phyloP scores from a whole-genome alignment of 2,113 vertebrate genomes.

The Tachycineta bicolor region DNA sequence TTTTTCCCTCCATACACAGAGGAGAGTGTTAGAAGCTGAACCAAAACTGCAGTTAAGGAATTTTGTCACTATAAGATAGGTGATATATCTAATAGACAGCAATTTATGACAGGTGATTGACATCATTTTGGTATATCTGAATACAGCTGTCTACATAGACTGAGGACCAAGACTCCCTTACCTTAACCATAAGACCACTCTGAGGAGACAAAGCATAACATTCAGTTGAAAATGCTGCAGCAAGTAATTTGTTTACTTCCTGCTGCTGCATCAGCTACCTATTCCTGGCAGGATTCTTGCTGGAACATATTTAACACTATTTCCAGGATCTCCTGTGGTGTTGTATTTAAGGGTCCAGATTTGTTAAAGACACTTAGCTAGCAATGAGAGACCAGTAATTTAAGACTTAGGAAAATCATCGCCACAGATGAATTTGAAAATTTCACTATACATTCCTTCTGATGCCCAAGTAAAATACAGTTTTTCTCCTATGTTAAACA shows the following conservation, averaged over 20 bases:
- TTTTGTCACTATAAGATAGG: background rate
- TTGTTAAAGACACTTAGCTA: background rate
- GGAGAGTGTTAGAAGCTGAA: background rate
- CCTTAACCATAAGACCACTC: background rate
- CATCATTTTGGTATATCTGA: background rate
- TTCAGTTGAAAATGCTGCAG: background rate
- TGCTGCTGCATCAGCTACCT: background rate
- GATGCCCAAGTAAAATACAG: accelerated
- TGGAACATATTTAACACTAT: background rate
- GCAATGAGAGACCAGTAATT: background rate
- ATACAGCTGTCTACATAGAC: background rate
- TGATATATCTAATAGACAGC: background rate
- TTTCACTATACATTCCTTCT: background rate
- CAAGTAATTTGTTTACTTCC: background rate
- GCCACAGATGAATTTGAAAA: background rate
- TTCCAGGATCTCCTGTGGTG: background rate
- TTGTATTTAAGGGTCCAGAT: background rate
- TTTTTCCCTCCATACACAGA: background rate
- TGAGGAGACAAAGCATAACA: background rate
- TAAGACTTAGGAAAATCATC: background rate
- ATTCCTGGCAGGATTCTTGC: background rate
- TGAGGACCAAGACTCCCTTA: background rate
- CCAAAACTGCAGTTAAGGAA: background rate
- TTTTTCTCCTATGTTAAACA: background rate
- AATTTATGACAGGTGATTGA: background rate